Evolutionary conservation across 1,140 invertebrate genomes (phyloP).

Genomic region (Panonychus citri): DNA sequence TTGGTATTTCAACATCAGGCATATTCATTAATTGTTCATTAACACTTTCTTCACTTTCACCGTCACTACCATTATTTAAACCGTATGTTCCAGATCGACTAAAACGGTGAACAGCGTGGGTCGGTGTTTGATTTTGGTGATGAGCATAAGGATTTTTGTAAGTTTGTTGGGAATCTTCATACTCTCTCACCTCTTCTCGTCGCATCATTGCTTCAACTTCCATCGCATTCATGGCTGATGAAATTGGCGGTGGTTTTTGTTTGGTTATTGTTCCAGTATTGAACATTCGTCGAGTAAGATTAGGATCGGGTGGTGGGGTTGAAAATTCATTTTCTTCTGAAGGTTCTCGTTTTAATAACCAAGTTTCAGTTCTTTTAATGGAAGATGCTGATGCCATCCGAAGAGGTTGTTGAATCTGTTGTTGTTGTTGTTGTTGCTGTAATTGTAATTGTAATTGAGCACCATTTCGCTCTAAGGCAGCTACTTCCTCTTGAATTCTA

Average conservation of each 20-base stretch:
- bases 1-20: slow-evolving; percentile 20
- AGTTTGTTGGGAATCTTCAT: not conserved
- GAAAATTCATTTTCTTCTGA: not conserved
- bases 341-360: no score
- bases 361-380: not conserved
- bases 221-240: not conserved
- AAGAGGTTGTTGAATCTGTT: no score
- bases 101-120: not conserved
- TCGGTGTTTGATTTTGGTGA: not conserved
- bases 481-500: not conserved
- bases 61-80: not conserved
- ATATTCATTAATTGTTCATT: slow-evolving; percentile 22
- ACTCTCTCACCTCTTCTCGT: not conserved
- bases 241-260: not conserved
- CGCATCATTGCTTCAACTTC: not conserved
- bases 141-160: no score
- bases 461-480: not conserved
- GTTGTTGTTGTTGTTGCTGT: no score
- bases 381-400: not conserved
- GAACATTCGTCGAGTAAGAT: not conserved
- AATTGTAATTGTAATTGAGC: no score
- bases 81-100: not conserved
- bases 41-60: slow-evolving; percentile 20
- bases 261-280: not conserved
- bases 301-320: not conserved